These are phyloP conservation scores for Acanthis flammea DNA, from an alignment of 2,797 vertebrate species.

Conservation along the genomic window DNA sequence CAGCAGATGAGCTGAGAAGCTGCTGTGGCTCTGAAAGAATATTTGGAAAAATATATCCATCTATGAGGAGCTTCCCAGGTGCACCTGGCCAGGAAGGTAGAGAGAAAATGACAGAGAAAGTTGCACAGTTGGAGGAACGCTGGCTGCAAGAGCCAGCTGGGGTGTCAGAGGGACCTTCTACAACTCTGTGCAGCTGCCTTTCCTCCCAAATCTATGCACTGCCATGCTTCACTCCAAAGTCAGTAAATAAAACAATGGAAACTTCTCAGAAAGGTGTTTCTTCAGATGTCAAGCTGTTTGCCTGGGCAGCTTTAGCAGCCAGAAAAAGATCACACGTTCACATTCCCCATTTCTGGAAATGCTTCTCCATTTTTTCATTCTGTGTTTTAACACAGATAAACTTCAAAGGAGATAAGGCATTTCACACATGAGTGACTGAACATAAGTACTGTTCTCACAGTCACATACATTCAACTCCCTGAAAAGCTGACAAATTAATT, in stretches of 20 bases:
- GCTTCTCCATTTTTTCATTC: not conserved
- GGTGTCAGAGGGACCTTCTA: not conserved
- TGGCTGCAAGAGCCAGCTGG: not conserved
- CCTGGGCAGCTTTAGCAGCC: not conserved
- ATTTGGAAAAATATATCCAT: not conserved
- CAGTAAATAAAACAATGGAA: not conserved
- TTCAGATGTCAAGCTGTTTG: not conserved
- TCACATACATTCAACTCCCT: not conserved
- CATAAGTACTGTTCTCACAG: not conserved
- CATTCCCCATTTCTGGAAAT: not conserved
- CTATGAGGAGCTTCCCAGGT: not conserved
- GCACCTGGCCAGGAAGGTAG: not conserved
- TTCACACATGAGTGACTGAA: not conserved
- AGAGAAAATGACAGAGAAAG: not conserved
- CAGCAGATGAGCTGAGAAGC: not conserved
- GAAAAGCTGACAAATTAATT: not conserved
- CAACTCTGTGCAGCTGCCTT: not conserved
- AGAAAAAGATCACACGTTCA: accelerated
- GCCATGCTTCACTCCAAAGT: not conserved
- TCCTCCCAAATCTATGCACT: not conserved
- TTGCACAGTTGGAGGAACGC: accelerated
- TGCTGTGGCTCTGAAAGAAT: not conserved
- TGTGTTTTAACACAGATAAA: not conserved
- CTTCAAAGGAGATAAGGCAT: not conserved
- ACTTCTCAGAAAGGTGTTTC: not conserved